A percentile compares a stretch with the other conserved stretches of the same genome.
Evolutionary conservation across 2,797 vertebrate species (phyloP).

Genomic region (Melanotaenia maccullochi): DNA sequence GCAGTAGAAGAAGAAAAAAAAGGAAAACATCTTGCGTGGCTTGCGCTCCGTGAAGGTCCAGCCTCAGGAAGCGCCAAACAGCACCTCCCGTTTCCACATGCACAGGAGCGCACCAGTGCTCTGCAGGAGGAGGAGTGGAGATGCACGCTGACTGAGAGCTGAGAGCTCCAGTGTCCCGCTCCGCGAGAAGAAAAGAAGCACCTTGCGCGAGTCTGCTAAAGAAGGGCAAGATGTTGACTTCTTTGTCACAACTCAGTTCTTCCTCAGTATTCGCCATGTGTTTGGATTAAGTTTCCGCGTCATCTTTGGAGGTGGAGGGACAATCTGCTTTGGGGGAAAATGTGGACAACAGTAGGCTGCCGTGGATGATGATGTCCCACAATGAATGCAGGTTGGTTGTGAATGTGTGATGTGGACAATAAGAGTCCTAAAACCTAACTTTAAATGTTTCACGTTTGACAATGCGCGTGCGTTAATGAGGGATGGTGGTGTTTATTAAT

Average conservation of each 20-base stretch:
- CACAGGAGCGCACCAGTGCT: slow-evolving; percentile 70
- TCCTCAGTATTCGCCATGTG: slow-evolving; percentile 28
- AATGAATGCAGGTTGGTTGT: slow-evolving; percentile 83
- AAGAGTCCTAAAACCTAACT: slow-evolving; percentile 23
- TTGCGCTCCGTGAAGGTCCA: slow-evolving; percentile 66
- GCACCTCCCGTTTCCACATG: slow-evolving; percentile 79
- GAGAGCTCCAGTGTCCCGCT: slow-evolving; percentile 26
- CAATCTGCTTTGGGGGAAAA: slow-evolving; percentile 47
- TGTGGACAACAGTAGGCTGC: slow-evolving; percentile 69
- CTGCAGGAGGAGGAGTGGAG: slow-evolving; percentile 58
- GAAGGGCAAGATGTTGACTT: slow-evolving; percentile 13
- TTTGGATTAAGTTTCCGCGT: slow-evolving; percentile 69
- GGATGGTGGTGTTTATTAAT: background rate
- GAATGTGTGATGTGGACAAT: background rate
- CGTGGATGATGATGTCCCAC: slow-evolving; percentile 81
- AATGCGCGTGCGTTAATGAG: background rate
- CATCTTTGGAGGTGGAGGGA: slow-evolving; percentile 46
- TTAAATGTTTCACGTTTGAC: slow-evolving; percentile 4
- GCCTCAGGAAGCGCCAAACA: slow-evolving; percentile 80
- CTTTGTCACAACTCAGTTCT: slow-evolving; percentile 13
- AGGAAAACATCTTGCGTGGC: slow-evolving; percentile 21
- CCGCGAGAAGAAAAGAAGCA: slow-evolving; percentile 29
- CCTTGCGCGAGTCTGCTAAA: slow-evolving; percentile 24
- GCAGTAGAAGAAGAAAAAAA: background rate
- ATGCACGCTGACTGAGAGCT: slow-evolving; percentile 47